Percentiles rank a stretch among this genome's conserved stretches.
Evolutionary conservation across 1,140 invertebrate genomes (phyloP).

Genomic region (Arctopsyche grandis): DNA sequence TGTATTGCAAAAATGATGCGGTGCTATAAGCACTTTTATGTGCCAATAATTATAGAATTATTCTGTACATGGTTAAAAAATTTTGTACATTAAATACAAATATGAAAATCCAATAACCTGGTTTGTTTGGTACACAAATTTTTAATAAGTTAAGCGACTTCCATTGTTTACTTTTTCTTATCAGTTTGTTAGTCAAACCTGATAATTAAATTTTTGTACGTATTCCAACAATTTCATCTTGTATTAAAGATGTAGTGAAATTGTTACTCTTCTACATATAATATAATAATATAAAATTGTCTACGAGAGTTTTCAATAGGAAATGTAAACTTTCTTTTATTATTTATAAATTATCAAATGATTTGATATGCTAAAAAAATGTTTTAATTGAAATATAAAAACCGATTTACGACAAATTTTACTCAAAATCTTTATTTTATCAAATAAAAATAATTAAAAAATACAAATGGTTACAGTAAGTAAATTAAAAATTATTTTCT

Average conservation of each 20-base stretch:
- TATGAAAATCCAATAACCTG: background rate
- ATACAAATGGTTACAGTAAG: background rate
- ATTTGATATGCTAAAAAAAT: too few species aligned
- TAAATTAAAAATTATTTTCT: background rate
- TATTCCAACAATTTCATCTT: too few species aligned
- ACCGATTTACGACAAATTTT: too few species aligned
- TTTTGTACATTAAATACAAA: slow-evolving; percentile 26
- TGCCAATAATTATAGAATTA: slow-evolving; percentile 29
- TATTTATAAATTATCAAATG: too few species aligned
- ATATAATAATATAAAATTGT: too few species aligned
- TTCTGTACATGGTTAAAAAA: slow-evolving; percentile 16
- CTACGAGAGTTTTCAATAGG: too few species aligned
- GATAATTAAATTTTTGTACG: too few species aligned
- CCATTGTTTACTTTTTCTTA: background rate
- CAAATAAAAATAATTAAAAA: background rate
- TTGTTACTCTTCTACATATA: too few species aligned
- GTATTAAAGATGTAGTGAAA: too few species aligned
- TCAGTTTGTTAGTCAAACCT: background rate
- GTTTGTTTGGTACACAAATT: background rate
- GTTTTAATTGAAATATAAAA: too few species aligned
- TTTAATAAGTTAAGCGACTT: background rate
- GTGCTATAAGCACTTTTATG: slow-evolving; percentile 26
- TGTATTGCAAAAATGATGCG: background rate
- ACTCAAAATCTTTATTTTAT: too few species aligned
- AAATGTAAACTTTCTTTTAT: too few species aligned